A percentile compares a stretch with the other conserved stretches of the same genome.
Evolutionary conservation across 2,888 invertebrate genomes (phyloP).

Genomic region (Elgonia sp.): DNA sequence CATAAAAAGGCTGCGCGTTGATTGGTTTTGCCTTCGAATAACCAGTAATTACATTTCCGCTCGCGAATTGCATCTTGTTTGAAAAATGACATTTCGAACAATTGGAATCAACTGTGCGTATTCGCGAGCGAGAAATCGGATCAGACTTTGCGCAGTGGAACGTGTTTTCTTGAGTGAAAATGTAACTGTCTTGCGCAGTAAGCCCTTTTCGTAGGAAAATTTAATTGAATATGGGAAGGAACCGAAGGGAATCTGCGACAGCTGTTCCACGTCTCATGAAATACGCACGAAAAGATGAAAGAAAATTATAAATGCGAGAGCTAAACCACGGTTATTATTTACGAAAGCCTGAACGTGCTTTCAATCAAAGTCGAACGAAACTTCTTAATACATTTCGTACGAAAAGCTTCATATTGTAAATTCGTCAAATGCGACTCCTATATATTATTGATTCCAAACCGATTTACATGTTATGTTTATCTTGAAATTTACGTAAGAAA

Average conservation of each 20-base stretch:
- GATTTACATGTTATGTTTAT: not conserved
- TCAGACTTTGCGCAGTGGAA: constrained; percentile 66
- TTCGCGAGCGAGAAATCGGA: constrained; percentile 72
- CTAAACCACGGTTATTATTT: constrained; percentile 52
- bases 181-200: constrained; percentile 67
- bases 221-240: constrained; percentile 69
- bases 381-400: too few species aligned
- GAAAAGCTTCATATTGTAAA: too few species aligned
- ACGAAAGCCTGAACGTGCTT: constrained; percentile 15
- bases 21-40: constrained; percentile 63
- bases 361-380: constrained; percentile 22
- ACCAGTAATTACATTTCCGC: constrained; percentile 60
- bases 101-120: constrained; percentile 69
- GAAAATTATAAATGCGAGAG: constrained; percentile 48
- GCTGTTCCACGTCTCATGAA: constrained; percentile 56
- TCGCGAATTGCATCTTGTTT: constrained; percentile 61
- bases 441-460: not conserved
- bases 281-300: constrained; percentile 42
- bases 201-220: constrained; percentile 60
- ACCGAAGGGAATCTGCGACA: constrained; percentile 60
- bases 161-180: constrained; percentile 70
- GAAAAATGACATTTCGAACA: constrained; percentile 69
- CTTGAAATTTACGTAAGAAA: constrained; percentile 36
- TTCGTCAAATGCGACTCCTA: not conserved
- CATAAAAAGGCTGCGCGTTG: constrained; percentile 20